Base-by-base conservation (phyloP, 2,888 invertebrate species). In the Parnassius mnemosyne region DNA sequence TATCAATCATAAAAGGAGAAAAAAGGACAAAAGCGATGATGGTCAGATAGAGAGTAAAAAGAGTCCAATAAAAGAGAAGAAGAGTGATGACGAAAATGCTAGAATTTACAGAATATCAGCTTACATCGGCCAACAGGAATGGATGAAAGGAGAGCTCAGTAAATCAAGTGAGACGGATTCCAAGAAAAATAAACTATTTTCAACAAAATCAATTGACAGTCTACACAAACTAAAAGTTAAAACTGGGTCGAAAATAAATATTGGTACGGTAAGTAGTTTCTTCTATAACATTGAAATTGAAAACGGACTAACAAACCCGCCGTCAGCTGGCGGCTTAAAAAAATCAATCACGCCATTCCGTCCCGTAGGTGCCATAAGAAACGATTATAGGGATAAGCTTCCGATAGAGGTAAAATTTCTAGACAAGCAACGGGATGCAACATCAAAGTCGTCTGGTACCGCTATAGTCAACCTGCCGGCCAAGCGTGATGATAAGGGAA, bases 1-100 rank as follows among this genome's bases (percentile, higher is more conserved):
- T 34, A 73, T 68, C 43, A 78, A 81, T 61, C 76, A 79, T 58
- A 87, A 84, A 68, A 73, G 77, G 5, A 81, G 78, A 60, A 85
- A 81, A 75, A 84, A 83, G 63, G 57, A 57, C 57, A n/a, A 66
- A 34, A 60, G 13, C n/a, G 50, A 16, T 64, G 56, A 60, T 34
- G 25, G 16, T 43, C 46, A 50, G 1, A 12, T 9, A 13, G 49
- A 49, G n/a, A 52, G 1, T 9, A 60, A 55, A 10, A n/a, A 11
- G 5, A 52, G 16, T 5, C 41, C 42, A 64, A 16, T 56, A 50
- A 53, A 59, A 3, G 16, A 72, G 41, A 49, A 12, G 13, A 72
- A 69, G 20, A 20, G 20, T 42, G 72, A 73, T 11, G 69, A 67
- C 16, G 73, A 74, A 59, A 68, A 68, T n/a, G 68, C 71, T 7